A percentile compares a stretch with the other conserved stretches of the same genome.
phyloP scores from a whole-genome alignment of 2,797 vertebrate species.

The Microctenopoma stevenorrisi region DNA sequence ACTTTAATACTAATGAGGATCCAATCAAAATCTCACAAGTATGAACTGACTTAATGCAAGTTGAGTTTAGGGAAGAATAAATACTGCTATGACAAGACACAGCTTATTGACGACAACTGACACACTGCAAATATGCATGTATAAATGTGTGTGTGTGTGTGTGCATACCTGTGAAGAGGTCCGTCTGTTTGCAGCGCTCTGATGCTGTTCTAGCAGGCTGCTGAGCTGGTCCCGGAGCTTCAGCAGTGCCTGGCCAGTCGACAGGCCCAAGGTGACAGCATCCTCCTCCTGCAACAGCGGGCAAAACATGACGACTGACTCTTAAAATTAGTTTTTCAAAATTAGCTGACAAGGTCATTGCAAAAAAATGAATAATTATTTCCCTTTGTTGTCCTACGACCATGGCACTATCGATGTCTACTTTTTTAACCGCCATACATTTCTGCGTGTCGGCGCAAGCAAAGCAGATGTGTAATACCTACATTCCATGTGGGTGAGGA shows the following conservation, averaged over 20 bases:
- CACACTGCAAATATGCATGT: neutral
- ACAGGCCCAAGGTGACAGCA: slow-evolving; percentile 88
- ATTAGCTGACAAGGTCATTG: neutral
- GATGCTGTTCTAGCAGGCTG: slow-evolving; percentile 89
- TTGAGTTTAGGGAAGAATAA: neutral
- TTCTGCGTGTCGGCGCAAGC: neutral
- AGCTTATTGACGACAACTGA: neutral
- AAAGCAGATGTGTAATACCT: no score
- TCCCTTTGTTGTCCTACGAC: no score
- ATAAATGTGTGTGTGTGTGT: no score
- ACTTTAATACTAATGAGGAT: neutral
- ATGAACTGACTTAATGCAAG: neutral
- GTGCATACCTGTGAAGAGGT: slow-evolving; percentile 85
- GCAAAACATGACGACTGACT: neutral
- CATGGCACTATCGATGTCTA: neutral
- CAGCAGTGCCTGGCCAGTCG: slow-evolving; percentile 90
- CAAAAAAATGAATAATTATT: neutral
- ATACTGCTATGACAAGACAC: neutral
- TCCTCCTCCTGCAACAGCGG: slow-evolving; percentile 82
- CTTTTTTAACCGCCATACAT: neutral
- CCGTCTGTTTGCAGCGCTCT: slow-evolving; percentile 81
- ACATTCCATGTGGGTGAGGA: neutral
- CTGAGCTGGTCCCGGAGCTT: slow-evolving; percentile 92
- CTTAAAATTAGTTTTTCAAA: no score
- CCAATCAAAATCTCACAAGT: neutral